phyloP scores from a whole-genome alignment of 1,140 invertebrate genomes.

The Leptinotarsa texana region DNA sequence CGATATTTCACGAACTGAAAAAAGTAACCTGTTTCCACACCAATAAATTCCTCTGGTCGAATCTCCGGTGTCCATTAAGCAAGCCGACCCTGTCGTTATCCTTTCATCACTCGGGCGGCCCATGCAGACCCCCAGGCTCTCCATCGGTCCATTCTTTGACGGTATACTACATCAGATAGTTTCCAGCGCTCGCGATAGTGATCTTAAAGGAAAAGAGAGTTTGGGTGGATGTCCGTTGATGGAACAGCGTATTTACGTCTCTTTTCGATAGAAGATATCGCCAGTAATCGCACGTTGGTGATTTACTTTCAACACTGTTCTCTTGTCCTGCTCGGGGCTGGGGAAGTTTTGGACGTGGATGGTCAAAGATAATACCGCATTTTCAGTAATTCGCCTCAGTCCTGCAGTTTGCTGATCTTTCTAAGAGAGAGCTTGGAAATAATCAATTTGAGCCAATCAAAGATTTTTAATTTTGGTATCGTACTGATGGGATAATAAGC shows the following conservation, averaged over 20 bases:
- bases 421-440: background rate
- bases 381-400: background rate
- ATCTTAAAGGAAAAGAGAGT: background rate
- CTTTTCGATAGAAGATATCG: background rate
- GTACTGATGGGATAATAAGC: too few species aligned
- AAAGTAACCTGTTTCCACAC: background rate
- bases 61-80: conserved; percentile 2
- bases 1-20: background rate
- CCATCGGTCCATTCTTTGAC: background rate
- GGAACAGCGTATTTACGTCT: background rate
- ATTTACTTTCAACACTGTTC: conserved; percentile 21
- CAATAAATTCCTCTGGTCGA: background rate
- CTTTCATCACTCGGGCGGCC: conserved; percentile 1
- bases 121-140: background rate
- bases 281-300: conserved; percentile 4
- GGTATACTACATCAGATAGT: background rate
- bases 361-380: conserved; percentile 5
- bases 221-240: background rate
- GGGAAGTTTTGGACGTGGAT: background rate
- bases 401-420: conserved; percentile 6
- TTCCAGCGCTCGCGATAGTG: background rate
- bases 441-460: background rate
- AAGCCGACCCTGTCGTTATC: background rate
- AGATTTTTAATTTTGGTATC: too few species aligned
- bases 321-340: conserved; percentile 9